Percentiles rank a stretch among this genome's conserved stretches.
Conservation (phyloP, 2,888 invertebrate species). For the Euphydryas editha region DNA sequence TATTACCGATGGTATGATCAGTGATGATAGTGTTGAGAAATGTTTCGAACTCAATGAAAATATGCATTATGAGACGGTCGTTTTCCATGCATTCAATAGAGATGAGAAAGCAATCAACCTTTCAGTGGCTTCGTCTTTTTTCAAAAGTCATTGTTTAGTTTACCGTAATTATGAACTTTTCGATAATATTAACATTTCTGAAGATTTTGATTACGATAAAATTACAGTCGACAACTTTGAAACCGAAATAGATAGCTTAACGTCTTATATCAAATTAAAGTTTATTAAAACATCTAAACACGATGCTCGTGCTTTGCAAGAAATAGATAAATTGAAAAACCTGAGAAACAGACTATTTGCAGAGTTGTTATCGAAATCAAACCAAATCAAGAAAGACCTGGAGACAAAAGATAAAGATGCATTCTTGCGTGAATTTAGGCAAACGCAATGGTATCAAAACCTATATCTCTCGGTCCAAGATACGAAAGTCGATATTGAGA, state of each 20-base stretch:
- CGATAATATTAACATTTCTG: constrained; percentile 49
- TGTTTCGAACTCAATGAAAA: constrained; percentile 47
- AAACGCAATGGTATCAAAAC: constrained; percentile 48
- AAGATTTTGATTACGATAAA: constrained; percentile 51
- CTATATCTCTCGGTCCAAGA: constrained; percentile 34
- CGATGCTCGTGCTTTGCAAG: constrained; percentile 44
- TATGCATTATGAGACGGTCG: constrained; percentile 46
- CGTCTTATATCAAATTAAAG: constrained; percentile 55
- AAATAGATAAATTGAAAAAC: constrained; percentile 52
- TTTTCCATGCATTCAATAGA: no score
- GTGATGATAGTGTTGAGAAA: neutral
- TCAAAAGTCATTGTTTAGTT: constrained; percentile 47
- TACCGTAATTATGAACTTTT: constrained; percentile 48
- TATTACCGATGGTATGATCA: constrained; percentile 49
- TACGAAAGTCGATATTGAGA: constrained; percentile 50
- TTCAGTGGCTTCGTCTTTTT: constrained; percentile 49
- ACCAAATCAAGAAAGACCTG: constrained; percentile 24
- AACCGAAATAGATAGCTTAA: constrained; percentile 47
- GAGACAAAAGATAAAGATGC: constrained; percentile 47
- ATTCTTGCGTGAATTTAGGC: constrained; percentile 46
- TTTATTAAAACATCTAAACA: constrained; percentile 45
- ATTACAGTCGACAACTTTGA: constrained; percentile 50
- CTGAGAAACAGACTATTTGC: constrained; percentile 46
- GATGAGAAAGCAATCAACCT: constrained; percentile 36
- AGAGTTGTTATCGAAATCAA: constrained; percentile 37